Evolutionary conservation across 1,140 invertebrate genomes (phyloP).

Genomic region (Hylaeus volcanicus): DNA sequence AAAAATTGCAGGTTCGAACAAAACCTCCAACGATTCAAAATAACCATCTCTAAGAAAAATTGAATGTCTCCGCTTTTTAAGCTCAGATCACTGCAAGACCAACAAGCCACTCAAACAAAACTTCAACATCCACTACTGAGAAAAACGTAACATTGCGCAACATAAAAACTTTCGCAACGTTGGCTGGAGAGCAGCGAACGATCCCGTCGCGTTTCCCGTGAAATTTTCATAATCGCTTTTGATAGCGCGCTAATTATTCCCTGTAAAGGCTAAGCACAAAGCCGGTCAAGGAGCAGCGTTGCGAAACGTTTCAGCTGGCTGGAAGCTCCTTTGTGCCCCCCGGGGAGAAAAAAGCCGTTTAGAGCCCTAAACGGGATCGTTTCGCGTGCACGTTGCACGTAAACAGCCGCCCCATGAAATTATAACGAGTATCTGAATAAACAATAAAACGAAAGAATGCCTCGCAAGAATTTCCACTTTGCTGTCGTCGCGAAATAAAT

Average conservation of each 20-base stretch:
- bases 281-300: conserved; percentile 35
- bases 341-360: conserved; percentile 28
- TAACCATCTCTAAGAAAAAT: no score
- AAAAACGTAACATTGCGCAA: neutral
- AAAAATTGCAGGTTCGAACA: no score
- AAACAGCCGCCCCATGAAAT: conserved; percentile 39
- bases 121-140: no score
- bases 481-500: conserved; percentile 35
- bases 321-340: conserved; percentile 21
- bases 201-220: neutral
- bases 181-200: neutral
- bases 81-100: no score
- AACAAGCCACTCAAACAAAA: no score
- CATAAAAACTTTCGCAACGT: neutral
- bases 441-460: conserved; percentile 51
- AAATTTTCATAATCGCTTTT: conserved; percentile 48
- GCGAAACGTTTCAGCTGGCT: conserved; percentile 2
- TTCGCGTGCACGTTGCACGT: conserved; percentile 30
- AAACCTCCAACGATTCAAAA: no score
- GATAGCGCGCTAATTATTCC: conserved; percentile 45
- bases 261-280: conserved; percentile 9
- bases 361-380: conserved; percentile 37
- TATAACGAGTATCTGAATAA: conserved; percentile 51
- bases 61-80: no score
- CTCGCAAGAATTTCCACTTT: conserved; percentile 40